Base-by-base conservation (phyloP, 2,113 vertebrate genomes). In the Trichechus manatus region DNA sequence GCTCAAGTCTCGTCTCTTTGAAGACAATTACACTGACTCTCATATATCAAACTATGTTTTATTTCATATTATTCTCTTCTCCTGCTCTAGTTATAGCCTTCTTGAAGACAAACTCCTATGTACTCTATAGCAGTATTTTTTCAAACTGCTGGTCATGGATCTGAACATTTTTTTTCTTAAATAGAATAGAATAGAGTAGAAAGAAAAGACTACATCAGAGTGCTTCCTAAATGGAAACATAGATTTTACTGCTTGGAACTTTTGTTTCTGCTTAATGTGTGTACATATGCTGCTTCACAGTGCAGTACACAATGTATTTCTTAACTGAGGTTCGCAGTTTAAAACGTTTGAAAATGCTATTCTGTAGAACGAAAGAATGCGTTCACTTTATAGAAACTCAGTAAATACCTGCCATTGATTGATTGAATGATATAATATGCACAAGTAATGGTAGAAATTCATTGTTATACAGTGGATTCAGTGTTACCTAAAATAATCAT, bases 361-460 rank as follows among this genome's bases (percentile, higher is more conserved):
- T 92, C 25, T 86, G 14, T 42, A 66, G 85, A 87, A 83, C 47
- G 70, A 96, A 93, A 44, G 2, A 81, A 4, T 90, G 61, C 59
- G 75, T 64, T 92, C 77, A 87, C 50, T 81, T 74, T 86, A 74
- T 56, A 78, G 39, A 93, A 82, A 90, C 14, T 85, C 25, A 75
- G 90, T 91, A 74, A 92, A 7, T 29, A 59, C 6, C 33, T 91
- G 25, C 4, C 78, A 86, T 82, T 82, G 39, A 81, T 84, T 96
- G 22, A 59, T 59, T 94, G 50, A 94, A 91, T 86, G 56, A 70
- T n/a, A 93, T 93, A 96, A 93, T 61, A 93, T 79, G 5, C 42
- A 75, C n/a, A 95, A 94, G 82, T 88, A 95, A 66, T 87, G 42
- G 44, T 88, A 95, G 36, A 17, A 96, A 95, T 47, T 47, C 47